Conservation (phyloP, 2,113 vertebrate species). For the Piaya cayana region DNA sequence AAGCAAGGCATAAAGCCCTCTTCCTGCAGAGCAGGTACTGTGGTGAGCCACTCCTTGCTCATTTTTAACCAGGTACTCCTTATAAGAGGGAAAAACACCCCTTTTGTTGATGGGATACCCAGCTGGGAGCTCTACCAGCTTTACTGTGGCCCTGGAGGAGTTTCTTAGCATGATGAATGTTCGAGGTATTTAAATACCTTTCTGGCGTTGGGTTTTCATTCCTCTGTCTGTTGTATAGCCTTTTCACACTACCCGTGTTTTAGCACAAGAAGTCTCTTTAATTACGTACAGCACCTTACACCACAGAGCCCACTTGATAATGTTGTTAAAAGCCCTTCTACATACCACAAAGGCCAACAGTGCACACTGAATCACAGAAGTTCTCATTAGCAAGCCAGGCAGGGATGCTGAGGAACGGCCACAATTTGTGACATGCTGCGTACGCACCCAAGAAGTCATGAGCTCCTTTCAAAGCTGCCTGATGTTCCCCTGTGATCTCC, state of each 20-base stretch:
- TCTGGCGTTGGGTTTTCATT: background rate
- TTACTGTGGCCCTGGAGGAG: background rate
- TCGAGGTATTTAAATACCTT: background rate
- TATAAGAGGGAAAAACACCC: background rate
- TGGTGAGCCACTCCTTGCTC: background rate
- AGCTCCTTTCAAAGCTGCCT: background rate
- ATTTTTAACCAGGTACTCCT: constrained; percentile 20
- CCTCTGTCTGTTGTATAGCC: background rate
- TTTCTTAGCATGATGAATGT: background rate
- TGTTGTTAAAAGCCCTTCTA: background rate
- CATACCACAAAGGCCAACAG: background rate
- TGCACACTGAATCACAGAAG: background rate
- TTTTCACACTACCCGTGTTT: background rate
- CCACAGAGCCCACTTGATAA: background rate
- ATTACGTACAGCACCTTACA: constrained; percentile 4
- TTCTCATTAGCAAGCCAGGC: constrained; percentile 46
- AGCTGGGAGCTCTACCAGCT: constrained; percentile 15
- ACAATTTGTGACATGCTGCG: rapidly evolving
- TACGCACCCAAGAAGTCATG: constrained; percentile 25
- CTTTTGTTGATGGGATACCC: constrained; percentile 2
- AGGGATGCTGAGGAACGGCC: background rate
- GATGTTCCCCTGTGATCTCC: background rate
- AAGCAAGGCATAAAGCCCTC: background rate
- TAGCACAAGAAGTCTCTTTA: constrained; percentile 9
- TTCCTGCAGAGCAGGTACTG: background rate